These are phyloP conservation scores for Isaurus tuberculatus DNA, from an alignment of 92 coral and sea anemone genomes.

Conservation along the genomic window DNA sequence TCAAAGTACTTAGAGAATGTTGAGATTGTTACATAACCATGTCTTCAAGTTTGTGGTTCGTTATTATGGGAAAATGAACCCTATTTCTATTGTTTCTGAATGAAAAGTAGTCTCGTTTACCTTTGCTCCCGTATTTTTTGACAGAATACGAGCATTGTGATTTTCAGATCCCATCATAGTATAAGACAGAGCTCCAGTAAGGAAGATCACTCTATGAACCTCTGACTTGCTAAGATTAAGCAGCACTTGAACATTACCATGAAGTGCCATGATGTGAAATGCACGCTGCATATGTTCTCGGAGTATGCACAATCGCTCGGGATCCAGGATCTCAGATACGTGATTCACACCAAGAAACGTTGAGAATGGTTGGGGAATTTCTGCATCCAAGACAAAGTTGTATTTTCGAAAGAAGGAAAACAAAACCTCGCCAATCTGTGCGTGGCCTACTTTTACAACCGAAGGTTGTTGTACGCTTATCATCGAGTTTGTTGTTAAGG, in stretches of 20 bases:
- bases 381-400: constrained; percentile 53
- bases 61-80: too few species aligned
- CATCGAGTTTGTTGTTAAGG: not conserved
- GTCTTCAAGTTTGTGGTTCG: too few species aligned
- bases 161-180: constrained; percentile 85
- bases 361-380: constrained; percentile 72
- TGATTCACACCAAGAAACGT: constrained; percentile 68
- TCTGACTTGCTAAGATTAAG: constrained; percentile 78
- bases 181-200: constrained; percentile 74
- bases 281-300: constrained; percentile 97
- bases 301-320: constrained; percentile 74
- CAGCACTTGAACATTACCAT: constrained; percentile 76
- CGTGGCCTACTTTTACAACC: constrained; percentile 57
- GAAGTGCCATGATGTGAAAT: constrained; percentile 85
- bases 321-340: constrained; percentile 73
- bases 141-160: constrained; percentile 74
- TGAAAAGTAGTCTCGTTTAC: constrained; percentile 6
- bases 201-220: constrained; percentile 77
- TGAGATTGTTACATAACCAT: too few species aligned
- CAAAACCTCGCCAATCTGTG: constrained; percentile 74
- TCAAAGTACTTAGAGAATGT: too few species aligned
- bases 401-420: constrained; percentile 78
- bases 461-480: not conserved
- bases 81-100: too few species aligned
- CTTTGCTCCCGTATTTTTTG: constrained; percentile 88